These are phyloP conservation scores for Steinernema hermaphroditum DNA, from an alignment of 2,888 invertebrate species.

Conservation along the genomic window DNA sequence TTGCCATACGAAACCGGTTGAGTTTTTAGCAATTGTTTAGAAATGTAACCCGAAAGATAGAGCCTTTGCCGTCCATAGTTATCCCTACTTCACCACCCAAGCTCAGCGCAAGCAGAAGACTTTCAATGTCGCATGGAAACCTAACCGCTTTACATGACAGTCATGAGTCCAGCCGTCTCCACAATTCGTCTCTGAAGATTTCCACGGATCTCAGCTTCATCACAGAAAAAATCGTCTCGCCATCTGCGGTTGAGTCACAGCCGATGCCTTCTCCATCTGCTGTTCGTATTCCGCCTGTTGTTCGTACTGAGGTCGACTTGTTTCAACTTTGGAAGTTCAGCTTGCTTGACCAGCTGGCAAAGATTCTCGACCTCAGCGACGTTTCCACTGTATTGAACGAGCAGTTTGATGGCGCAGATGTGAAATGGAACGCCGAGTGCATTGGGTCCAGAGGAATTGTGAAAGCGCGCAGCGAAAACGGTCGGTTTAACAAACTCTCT, in stretches of 20 bases:
- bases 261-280: background rate
- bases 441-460: background rate
- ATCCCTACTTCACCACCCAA: conserved; percentile 4
- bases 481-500: background rate
- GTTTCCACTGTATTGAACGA: background rate
- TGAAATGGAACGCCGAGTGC: conserved; percentile 14
- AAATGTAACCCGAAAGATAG: background rate
- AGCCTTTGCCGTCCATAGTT: conserved; percentile 9
- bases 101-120: background rate
- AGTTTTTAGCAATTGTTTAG: background rate
- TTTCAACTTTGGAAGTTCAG: background rate
- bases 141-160: background rate
- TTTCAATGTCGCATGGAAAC: conserved; percentile 22
- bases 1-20: background rate
- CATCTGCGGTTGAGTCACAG: no score
- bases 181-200: background rate
- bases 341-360: background rate
- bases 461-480: background rate
- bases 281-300: background rate
- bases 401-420: background rate
- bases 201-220: conserved; percentile 15
- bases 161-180: background rate
- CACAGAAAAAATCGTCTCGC: conserved; percentile 11
- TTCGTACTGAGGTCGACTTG: background rate
- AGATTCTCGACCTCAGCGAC: background rate